Percentiles rank a stretch among this genome's conserved stretches.
These are phyloP conservation scores for Cosmia pyralina DNA, from an alignment of 2,888 invertebrate genomes.

Conservation along the genomic window DNA sequence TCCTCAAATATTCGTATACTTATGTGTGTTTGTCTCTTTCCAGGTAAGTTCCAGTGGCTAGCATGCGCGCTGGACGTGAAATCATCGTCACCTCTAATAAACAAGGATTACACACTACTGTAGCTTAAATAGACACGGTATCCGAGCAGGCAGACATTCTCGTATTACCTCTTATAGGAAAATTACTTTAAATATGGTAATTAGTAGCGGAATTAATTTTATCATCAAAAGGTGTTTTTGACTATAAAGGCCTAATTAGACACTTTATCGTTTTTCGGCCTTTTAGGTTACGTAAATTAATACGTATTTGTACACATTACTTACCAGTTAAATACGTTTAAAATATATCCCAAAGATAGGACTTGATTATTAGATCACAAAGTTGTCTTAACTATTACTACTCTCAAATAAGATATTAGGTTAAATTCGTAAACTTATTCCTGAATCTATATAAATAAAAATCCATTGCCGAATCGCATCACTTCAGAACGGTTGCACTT, in stretches of 20 bases:
- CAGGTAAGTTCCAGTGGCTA: conserved; percentile 77
- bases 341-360: no score
- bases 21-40: conserved; percentile 59
- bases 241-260: background rate
- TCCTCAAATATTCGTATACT: conserved; percentile 1
- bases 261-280: background rate
- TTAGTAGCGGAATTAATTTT: background rate
- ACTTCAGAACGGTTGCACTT: no score
- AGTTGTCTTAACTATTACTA: no score
- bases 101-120: conserved; percentile 49
- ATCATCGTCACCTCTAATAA: conserved; percentile 43
- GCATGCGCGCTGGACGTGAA: conserved; percentile 64
- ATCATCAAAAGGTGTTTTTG: background rate
- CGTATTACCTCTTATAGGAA: background rate
- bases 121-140: conserved; percentile 40
- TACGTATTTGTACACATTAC: background rate
- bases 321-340: background rate
- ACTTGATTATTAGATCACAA: background rate
- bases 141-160: conserved; percentile 36
- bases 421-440: background rate
- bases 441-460: no score
- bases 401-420: background rate
- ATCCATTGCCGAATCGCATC: no score
- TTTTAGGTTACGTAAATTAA: background rate
- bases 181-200: background rate